A percentile compares a stretch with the other conserved stretches of the same genome.
These are phyloP conservation scores for Chrosomus eos DNA, from an alignment of 2,797 vertebrate genomes.

Conservation along the genomic window DNA sequence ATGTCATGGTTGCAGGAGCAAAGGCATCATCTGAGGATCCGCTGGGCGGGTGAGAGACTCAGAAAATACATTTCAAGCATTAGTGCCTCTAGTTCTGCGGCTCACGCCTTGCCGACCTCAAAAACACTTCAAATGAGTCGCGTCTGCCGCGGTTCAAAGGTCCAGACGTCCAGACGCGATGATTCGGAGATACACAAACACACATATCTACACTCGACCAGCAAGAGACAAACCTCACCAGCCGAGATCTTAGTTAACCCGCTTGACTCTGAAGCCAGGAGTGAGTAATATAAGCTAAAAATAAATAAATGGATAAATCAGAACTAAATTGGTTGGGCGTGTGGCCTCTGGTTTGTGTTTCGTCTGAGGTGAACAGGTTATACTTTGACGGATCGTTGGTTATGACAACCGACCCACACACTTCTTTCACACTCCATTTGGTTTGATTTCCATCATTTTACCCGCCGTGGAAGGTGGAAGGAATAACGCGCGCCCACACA, in stretches of 20 bases:
- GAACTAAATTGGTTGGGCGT: background rate
- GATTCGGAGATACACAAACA: slow-evolving; percentile 18
- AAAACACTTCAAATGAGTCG: slow-evolving; percentile 48
- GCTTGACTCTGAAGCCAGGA: slow-evolving; percentile 2
- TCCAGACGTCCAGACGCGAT: background rate
- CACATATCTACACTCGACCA: background rate
- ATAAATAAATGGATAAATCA: background rate
- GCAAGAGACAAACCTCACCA: background rate
- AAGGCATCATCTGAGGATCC: slow-evolving; percentile 46
- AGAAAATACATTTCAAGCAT: slow-evolving; percentile 61
- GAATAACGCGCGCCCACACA: background rate
- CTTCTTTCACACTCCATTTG: slow-evolving; percentile 35
- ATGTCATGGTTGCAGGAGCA: slow-evolving; percentile 56
- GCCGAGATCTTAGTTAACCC: background rate
- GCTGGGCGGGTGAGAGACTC: background rate
- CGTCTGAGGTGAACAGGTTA: background rate
- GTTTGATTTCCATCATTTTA: slow-evolving; percentile 36
- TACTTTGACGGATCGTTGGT: background rate
- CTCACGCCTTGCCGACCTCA: slow-evolving; percentile 37
- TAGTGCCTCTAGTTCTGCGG: slow-evolving; percentile 33
- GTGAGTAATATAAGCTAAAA: background rate
- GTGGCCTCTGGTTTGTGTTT: background rate
- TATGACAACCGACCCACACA: slow-evolving; percentile 9
- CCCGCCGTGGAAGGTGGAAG: background rate
- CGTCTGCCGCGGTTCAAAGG: slow-evolving; percentile 18